phyloP scores from a whole-genome alignment of 2,888 invertebrate species.

The Hipparchia sbordonii region DNA sequence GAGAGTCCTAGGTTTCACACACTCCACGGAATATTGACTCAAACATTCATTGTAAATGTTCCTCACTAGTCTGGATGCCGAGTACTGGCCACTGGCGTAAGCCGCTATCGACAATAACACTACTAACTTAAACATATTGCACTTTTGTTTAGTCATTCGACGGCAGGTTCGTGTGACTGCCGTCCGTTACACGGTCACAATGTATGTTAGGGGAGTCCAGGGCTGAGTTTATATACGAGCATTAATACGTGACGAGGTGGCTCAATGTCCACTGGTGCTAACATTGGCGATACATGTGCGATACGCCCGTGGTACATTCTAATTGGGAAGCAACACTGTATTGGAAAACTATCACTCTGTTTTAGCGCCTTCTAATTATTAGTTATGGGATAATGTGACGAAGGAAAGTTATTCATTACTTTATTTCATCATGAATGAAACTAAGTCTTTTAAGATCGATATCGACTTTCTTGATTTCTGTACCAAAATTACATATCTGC shows the following conservation, averaged over 20 bases:
- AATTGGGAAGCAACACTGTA: constrained; percentile 65
- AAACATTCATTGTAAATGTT: constrained; percentile 87
- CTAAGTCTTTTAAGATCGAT: neutral
- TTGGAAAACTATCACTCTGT: constrained; percentile 69
- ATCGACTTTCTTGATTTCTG: no score
- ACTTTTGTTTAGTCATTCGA: constrained; percentile 59
- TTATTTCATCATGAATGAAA: neutral
- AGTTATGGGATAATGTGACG: constrained; percentile 26
- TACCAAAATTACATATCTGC: no score
- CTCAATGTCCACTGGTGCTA: constrained; percentile 65
- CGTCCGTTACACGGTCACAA: constrained; percentile 71
- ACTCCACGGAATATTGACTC: constrained; percentile 86
- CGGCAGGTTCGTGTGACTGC: constrained; percentile 75
- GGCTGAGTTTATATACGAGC: constrained; percentile 82
- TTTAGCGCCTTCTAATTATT: constrained; percentile 40
- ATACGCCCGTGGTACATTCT: constrained; percentile 64
- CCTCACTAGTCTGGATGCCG: constrained; percentile 85
- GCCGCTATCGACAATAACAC: constrained; percentile 69
- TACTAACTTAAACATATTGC: constrained; percentile 72
- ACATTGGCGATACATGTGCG: constrained; percentile 59
- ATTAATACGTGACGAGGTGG: constrained; percentile 80
- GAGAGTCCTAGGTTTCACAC: constrained; percentile 84
- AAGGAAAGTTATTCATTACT: neutral
- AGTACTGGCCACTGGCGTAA: constrained; percentile 68
- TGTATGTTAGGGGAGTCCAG: constrained; percentile 76